Evolutionary conservation across 2,888 invertebrate species (phyloP), one percentile per base, ranked within the genome.

Genomic region (Parnassius mnemosyne): DNA sequence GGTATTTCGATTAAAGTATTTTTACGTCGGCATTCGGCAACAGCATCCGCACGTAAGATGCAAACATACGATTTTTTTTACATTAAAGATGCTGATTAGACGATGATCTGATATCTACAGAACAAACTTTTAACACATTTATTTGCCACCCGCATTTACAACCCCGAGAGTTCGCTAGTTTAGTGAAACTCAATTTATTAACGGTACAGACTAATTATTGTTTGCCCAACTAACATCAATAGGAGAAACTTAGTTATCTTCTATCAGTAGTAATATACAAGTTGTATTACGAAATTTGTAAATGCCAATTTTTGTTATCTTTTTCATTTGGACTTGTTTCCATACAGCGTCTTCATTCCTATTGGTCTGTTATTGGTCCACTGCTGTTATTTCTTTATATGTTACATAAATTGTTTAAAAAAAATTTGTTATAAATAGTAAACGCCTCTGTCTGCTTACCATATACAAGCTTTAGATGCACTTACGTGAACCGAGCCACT

Each of bases 1-100:
- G 76, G 78, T 82, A 80, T 84, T 86, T 83, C 69, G 71, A 76
- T 79, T 77, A 83, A 83, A 82, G 80, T 83, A 81, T 85, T 84
- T 84, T 79, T 73, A 76, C 74, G 75, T 75, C 71, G 69, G 78
- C 71, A 77, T 78, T 75, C 71, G 69, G 78, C 71, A 77, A 78
- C 79, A 72, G 67, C 73, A 63, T 76, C 68, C 75, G 75, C 75
- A 74, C 68, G 74, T 71, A 67, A 71, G 71, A 73, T 75, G 75
- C 72, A 75, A 76, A 76, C 71, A 74, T 65, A 65, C 44, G 53
- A 34, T 58, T 52, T 71, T 62, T 70, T 68, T 72, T 64, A 79
- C 81, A 79, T 81, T 81, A 65, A 68, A 66, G 60, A 63, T 41
- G 46, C 54, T 57, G 63, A 66, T 60, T 63, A 63, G 52, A 60